These are phyloP conservation scores for Ctenochaetus hawaiiensis DNA, from an alignment of 2,797 vertebrate genomes.

Conservation along the genomic window DNA sequence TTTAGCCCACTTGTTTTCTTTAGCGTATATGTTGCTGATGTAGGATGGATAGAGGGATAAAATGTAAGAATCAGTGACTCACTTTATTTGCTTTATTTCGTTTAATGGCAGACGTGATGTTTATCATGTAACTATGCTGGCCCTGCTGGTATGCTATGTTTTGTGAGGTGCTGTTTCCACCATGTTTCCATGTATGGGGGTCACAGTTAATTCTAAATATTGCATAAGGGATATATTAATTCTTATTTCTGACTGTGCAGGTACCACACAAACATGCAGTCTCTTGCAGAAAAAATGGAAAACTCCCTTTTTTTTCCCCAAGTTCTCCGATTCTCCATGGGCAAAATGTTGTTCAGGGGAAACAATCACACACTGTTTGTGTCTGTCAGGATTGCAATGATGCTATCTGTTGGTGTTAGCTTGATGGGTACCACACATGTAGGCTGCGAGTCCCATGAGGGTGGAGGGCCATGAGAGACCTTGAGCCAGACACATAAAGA, in stretches of 20 bases:
- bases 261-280: slow-evolving; percentile 62
- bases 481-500: slow-evolving; percentile 30
- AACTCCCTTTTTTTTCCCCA: slow-evolving; percentile 45
- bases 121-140: slow-evolving; percentile 72
- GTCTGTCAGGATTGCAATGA: slow-evolving; percentile 65
- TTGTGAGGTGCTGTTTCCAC: slow-evolving; percentile 54
- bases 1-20: slow-evolving; percentile 70
- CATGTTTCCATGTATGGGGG: slow-evolving; percentile 35
- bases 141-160: slow-evolving; percentile 38
- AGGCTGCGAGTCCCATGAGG: slow-evolving; percentile 46
- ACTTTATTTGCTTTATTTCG: slow-evolving; percentile 71
- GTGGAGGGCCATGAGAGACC: slow-evolving; percentile 38
- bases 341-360: slow-evolving; percentile 61
- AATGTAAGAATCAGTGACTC: slow-evolving; percentile 75
- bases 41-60: slow-evolving; percentile 65
- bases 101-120: slow-evolving; percentile 56
- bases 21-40: slow-evolving; percentile 76
- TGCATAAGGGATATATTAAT: slow-evolving; percentile 33
- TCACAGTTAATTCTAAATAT: slow-evolving; percentile 38
- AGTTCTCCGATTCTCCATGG: slow-evolving; percentile 36
- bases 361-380: slow-evolving; percentile 63
- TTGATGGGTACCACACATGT: slow-evolving; percentile 73
- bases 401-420: slow-evolving; percentile 77
- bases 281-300: slow-evolving; percentile 46
- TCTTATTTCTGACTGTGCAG: slow-evolving; percentile 59